phyloP scores from a whole-genome alignment of 2,797 vertebrate genomes.

The Oceanodroma leucorhoa region DNA sequence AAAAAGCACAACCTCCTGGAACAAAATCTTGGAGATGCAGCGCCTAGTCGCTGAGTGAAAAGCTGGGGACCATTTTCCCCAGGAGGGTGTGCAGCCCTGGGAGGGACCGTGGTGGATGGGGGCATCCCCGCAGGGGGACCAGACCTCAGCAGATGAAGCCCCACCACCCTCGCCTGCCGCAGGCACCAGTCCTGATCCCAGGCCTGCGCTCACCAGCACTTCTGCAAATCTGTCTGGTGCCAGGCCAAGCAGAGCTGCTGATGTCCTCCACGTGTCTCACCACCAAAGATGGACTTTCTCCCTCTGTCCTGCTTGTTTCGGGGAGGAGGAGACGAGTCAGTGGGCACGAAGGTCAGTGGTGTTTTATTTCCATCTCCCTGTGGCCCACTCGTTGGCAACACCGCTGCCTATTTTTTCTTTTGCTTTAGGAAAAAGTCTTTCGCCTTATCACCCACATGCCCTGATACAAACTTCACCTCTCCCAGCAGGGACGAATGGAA shows the following conservation, averaged over 20 bases:
- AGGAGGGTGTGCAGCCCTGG: not conserved
- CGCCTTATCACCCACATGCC: not conserved
- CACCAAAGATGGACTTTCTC: not conserved
- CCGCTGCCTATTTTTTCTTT: not conserved
- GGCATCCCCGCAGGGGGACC: fast-evolving
- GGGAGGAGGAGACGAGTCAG: not conserved
- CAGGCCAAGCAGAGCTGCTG: not conserved
- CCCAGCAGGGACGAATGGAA: not conserved
- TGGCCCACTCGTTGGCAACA: not conserved
- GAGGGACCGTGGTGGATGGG: fast-evolving
- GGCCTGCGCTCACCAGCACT: not conserved
- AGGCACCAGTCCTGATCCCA: not conserved
- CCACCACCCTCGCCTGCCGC: not conserved
- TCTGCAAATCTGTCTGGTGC: not conserved
- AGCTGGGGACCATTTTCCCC: not conserved
- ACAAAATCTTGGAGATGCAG: not conserved
- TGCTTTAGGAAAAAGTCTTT: not conserved
- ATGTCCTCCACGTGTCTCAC: not conserved
- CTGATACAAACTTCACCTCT: not conserved
- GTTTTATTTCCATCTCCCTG: not conserved
- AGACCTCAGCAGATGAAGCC: not conserved
- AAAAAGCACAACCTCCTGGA: not conserved
- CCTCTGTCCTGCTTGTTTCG: not conserved
- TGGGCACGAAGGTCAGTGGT: not conserved
- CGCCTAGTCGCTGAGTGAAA: not conserved